A percentile compares a stretch with the other conserved stretches of the same genome.
phyloP scores from a whole-genome alignment of 2,113 vertebrate species.

The Romanogobio albipinnatus region DNA sequence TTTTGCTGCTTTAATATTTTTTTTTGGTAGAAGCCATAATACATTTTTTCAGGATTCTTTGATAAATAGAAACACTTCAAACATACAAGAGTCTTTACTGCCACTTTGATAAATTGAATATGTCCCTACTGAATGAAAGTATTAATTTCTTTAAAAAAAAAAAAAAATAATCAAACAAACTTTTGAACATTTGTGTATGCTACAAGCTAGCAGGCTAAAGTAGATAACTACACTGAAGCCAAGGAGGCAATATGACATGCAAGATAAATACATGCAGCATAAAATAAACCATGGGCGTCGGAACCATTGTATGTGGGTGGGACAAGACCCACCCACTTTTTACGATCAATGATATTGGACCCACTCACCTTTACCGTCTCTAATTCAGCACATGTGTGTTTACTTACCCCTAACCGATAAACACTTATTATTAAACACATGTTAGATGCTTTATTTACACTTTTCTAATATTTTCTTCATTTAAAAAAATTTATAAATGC shows the following conservation, averaged over 20 bases:
- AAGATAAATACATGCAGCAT: neutral
- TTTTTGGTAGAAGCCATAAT: neutral
- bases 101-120: neutral
- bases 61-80: neutral
- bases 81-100: neutral
- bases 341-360: no score
- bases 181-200: neutral
- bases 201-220: neutral
- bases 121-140: neutral
- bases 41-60: neutral
- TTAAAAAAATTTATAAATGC: no score
- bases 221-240: neutral
- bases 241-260: neutral
- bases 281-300: no score
- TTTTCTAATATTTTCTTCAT: no score
- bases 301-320: no score
- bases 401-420: no score
- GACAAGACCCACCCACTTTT: no score
- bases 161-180: neutral
- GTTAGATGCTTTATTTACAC: no score
- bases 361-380: no score
- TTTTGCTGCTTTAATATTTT: neutral
- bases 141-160: neutral
- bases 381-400: no score
- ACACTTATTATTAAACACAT: no score